Base-by-base conservation (phyloP, 2,113 vertebrate genomes). In the Lichenostomus cassidix region DNA sequence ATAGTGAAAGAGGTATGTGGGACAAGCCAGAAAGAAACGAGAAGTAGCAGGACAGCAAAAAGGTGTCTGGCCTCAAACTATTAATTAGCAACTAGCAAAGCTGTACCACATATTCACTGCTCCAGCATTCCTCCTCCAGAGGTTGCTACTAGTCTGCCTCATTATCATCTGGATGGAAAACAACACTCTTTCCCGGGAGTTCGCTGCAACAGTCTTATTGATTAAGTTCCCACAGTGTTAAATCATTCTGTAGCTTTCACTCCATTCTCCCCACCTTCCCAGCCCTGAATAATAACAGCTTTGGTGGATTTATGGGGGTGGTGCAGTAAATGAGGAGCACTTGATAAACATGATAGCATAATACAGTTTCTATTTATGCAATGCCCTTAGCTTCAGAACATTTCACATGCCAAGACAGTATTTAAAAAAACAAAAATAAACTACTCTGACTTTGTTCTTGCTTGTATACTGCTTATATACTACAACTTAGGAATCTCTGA, bases 161-260 rank as follows among this genome's bases (percentile, higher is more conserved):
- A 98, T 98, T 98, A 98, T 97, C 97, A 98, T 98, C 96, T 97
- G 97, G 97, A 97, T 96, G 96, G 98, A 98, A 98, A 98, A 98
- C 98, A 98, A 97, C 94, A 94, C 94, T 96, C 97, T 98, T 98
- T 96, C 96, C 97, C 91, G 97, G 97, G 98, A 98, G 97, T 97
- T 97, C 82, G 92, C 62, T 44, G 96, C 97, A 98, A 98, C 97
- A 97, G 94, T 87, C 96, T 97, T 98, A 98, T 98, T 98, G 98
- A 98, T 98, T 98, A 98, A 98, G 97, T 98, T 98, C 97, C 97
- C 97, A 98, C 96, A 97, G 97, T 95, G 97, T 98, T 98, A 98
- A 98, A 98, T 98, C 98, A 98, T 98, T 97, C 98, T 97, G 96
- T 92, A 98, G 95, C 95, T 97, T 98, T 97, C 97, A 95, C 91